Conservation (phyloP, 2,797 vertebrate genomes). For the Alcedo quadribrachys region DNA sequence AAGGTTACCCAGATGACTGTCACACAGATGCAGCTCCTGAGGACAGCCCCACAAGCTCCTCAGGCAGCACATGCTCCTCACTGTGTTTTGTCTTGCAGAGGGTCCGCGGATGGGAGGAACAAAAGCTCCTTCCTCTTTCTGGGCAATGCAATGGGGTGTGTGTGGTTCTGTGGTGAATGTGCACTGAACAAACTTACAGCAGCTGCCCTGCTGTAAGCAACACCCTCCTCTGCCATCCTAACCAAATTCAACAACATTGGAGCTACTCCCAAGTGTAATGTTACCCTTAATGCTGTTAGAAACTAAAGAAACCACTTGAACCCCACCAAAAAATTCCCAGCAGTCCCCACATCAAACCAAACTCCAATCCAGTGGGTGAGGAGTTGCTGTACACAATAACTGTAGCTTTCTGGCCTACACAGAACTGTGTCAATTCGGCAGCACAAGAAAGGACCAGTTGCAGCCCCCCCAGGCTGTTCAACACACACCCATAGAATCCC, state of each 20-base stretch:
- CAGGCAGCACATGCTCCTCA: neutral
- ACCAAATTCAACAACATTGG: neutral
- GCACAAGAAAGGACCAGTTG: neutral
- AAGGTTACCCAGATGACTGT: neutral
- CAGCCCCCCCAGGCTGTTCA: neutral
- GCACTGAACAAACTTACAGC: neutral
- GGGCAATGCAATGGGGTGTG: neutral
- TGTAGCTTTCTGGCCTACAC: neutral
- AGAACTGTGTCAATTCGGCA: neutral
- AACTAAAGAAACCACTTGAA: neutral
- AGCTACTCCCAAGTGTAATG: neutral
- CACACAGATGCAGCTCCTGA: neutral
- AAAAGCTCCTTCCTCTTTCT: neutral
- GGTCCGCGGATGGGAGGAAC: too few relatives aligned
- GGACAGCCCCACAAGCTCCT: neutral
- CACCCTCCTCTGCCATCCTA: neutral
- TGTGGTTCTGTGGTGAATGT: accelerated
- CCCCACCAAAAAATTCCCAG: neutral
- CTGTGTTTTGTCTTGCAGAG: neutral
- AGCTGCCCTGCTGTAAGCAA: neutral
- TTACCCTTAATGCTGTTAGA: neutral
- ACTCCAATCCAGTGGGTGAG: accelerated
- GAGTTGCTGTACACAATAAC: neutral
- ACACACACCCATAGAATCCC: too few relatives aligned
- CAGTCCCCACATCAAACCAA: neutral